phyloP scores from a whole-genome alignment of 2,113 vertebrate species.

The Halichoeres trimaculatus region DNA sequence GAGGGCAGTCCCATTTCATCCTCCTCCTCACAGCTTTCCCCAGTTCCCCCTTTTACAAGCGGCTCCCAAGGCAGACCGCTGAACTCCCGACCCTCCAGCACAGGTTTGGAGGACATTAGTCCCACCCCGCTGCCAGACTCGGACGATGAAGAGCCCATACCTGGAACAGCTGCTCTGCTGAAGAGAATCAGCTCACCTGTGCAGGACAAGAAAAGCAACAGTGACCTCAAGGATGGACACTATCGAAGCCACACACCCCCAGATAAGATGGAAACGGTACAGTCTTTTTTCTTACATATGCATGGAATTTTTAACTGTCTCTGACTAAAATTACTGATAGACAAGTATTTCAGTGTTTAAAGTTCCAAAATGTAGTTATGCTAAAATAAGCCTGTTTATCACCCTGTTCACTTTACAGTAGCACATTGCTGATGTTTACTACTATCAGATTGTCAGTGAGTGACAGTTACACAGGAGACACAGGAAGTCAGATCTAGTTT shows the following conservation, averaged over 20 bases:
- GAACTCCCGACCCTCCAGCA: conserved; percentile 89
- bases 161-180: conserved; percentile 78
- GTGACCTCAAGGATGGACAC: conserved; percentile 84
- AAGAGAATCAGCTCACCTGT: conserved; percentile 81
- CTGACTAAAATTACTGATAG: neutral
- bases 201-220: conserved; percentile 79
- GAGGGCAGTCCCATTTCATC: conserved; percentile 98
- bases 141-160: conserved; percentile 88
- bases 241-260: conserved; percentile 85
- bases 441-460: conserved; percentile 43
- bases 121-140: conserved; percentile 96
- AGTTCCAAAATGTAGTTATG: neutral
- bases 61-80: conserved; percentile 85
- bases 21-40: conserved; percentile 96
- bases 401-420: conserved; percentile 5
- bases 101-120: conserved; percentile 95
- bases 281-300: neutral
- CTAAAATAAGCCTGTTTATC: neutral
- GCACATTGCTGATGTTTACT: conserved; percentile 10
- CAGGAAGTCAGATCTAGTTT: conserved; percentile 63
- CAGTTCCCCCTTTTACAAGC: conserved; percentile 84
- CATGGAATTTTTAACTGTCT: neutral
- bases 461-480: conserved; percentile 54
- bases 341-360: neutral
- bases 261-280: conserved; percentile 93